Base-by-base conservation (phyloP, 2,113 vertebrate species). In the Emydura subglobosa region DNA sequence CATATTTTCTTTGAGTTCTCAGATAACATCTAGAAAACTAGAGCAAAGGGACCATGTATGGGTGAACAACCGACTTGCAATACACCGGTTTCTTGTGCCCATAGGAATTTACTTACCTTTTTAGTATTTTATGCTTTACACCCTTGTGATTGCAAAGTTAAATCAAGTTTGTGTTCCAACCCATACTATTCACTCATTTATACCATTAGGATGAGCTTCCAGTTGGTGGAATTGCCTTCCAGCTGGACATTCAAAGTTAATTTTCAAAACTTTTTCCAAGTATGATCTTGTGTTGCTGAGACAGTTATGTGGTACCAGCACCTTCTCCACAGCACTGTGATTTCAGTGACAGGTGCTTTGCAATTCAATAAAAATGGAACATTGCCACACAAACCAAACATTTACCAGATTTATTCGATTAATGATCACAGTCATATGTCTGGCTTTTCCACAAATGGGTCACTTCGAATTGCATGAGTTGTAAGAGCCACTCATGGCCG, bases 21-120 rank as follows among this genome's bases (percentile, higher is more conserved):
- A 68, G 55, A 2, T 61, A 94, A 16, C 19, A 61, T 80, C 27
- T 34, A 42, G 39, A 50, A 49, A 74, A 31, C 29, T 55, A 54
- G 54, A 89, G 91, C 24, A 53, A 92, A 92, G 85, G 91, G 92
- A 85, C 86, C 87, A 91, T 96, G 93, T 90, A 94, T 39, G 17
- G 34, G 17, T 10, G 65, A 96, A 94, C 95, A 96, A 94, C 93
- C n/a, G 85, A 88, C 90, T 86, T 93, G 82, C 88, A 92, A 72
- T 72, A 72, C 19, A 21, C n/a, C 10, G 19, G n/a, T 21, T 39
- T 39, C 39, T 94, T 96, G 92, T 91, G 90, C 95, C 94, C 92
- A 94, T 85, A 94, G 89, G 96, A 96, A 96, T 87, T 84, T 95
- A 95, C 97, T 97, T 96, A 82, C 93, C 87, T 89, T 86, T 96